These are phyloP conservation scores for Trachelus tabidus DNA, from an alignment of 2,888 invertebrate species.

Conservation along the genomic window DNA sequence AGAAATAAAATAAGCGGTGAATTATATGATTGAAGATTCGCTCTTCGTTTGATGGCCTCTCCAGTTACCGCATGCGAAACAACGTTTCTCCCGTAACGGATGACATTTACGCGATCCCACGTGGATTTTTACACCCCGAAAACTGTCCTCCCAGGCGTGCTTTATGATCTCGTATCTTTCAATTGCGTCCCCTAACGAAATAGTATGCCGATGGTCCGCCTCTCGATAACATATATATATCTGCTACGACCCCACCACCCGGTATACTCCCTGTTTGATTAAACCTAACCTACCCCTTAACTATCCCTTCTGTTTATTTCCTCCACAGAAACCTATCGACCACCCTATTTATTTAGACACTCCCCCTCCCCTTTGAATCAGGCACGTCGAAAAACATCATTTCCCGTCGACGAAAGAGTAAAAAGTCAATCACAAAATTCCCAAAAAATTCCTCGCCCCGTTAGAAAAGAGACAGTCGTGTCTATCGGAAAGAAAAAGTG, in stretches of 20 bases:
- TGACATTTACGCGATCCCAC: constrained; percentile 25
- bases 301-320: background rate
- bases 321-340: too few relatives aligned
- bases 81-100: constrained; percentile 12
- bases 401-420: background rate
- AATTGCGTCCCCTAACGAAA: constrained; percentile 50
- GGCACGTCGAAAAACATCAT: background rate
- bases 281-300: constrained; percentile 29
- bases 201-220: constrained; percentile 35
- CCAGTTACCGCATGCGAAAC: constrained; percentile 9
- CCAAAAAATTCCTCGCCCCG: background rate
- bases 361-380: background rate
- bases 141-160: constrained; percentile 30
- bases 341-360: background rate
- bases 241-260: constrained; percentile 24
- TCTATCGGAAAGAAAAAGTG: background rate
- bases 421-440: background rate
- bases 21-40: constrained; percentile 32
- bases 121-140: constrained; percentile 41
- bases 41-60: constrained; percentile 3
- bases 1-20: constrained; percentile 16
- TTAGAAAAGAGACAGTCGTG: background rate
- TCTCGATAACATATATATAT: constrained; percentile 39
- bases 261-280: constrained; percentile 38
- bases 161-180: constrained; percentile 48